A percentile compares a stretch with the other conserved stretches of the same genome.
phyloP scores from a whole-genome alignment of 2,888 invertebrate species.

The Lasioglossum vierecki region DNA sequence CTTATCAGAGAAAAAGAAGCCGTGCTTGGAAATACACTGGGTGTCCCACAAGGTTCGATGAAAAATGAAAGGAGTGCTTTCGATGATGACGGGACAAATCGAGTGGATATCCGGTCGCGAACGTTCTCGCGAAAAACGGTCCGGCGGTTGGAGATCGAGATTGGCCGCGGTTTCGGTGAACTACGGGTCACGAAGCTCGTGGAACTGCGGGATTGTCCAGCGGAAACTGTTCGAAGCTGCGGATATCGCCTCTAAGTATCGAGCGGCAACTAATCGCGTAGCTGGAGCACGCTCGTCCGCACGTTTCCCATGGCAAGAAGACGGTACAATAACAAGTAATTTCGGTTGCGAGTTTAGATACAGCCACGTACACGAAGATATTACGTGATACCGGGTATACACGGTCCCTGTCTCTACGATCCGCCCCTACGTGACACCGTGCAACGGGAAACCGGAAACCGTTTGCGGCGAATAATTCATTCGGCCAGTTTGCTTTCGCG shows the following conservation, averaged over 20 bases:
- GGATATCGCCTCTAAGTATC: conserved; percentile 43
- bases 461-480: conserved; percentile 33
- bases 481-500: not conserved
- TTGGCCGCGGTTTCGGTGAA: not conserved
- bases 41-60: too few relatives aligned
- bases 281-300: conserved; percentile 47
- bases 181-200: not conserved
- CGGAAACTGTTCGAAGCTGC: conserved; percentile 17
- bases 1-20: too few relatives aligned
- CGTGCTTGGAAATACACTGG: too few relatives aligned
- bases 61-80: too few relatives aligned
- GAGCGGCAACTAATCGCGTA: conserved; percentile 53
- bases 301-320: conserved; percentile 54
- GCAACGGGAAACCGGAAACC: not conserved
- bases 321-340: conserved; percentile 64
- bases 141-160: not conserved
- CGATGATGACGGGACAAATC: too few relatives aligned
- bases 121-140: not conserved
- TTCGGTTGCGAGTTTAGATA: conserved; percentile 65
- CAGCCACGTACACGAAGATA: conserved; percentile 63
- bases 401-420: conserved; percentile 10
- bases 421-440: conserved; percentile 46
- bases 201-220: conserved; percentile 9
- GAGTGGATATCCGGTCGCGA: too few relatives aligned
- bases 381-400: conserved; percentile 57